Percentiles rank a stretch among this genome's conserved stretches.
phyloP scores from a whole-genome alignment of 2,888 invertebrate species.

The Vannuccia rotundouncinata region DNA sequence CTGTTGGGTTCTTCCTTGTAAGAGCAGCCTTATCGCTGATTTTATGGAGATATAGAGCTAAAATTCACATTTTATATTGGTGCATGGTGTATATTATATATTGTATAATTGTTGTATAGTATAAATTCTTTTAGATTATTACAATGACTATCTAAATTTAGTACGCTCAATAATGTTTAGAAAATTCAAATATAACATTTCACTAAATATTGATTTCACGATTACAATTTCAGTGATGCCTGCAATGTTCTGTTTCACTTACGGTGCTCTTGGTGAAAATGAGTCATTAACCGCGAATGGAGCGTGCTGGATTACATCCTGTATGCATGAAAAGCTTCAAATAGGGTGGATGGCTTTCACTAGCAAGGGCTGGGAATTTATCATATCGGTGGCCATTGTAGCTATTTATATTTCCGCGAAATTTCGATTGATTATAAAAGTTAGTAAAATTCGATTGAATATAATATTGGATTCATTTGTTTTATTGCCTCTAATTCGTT shows the following conservation, averaged over 20 bases:
- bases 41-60: too few relatives aligned
- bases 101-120: too few relatives aligned
- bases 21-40: too few relatives aligned
- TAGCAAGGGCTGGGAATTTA: conserved; percentile 2
- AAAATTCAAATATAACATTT: too few relatives aligned
- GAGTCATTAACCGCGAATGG: conserved; percentile 28
- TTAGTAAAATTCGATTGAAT: background rate
- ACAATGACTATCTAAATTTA: too few relatives aligned
- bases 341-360: conserved; percentile 8
- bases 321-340: background rate
- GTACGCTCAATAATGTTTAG: too few relatives aligned
- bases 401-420: background rate
- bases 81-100: too few relatives aligned
- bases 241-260: background rate
- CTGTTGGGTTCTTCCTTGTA: background rate
- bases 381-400: background rate
- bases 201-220: too few relatives aligned
- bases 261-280: conserved; percentile 17
- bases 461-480: too few relatives aligned
- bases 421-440: background rate
- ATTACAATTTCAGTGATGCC: conserved; percentile 9
- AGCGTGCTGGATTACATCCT: conserved; percentile 29
- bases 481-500: too few relatives aligned
- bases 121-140: too few relatives aligned
- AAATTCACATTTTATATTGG: too few relatives aligned